Conservation (phyloP, 2,797 vertebrate species). For the Fistularia commersonii region DNA sequence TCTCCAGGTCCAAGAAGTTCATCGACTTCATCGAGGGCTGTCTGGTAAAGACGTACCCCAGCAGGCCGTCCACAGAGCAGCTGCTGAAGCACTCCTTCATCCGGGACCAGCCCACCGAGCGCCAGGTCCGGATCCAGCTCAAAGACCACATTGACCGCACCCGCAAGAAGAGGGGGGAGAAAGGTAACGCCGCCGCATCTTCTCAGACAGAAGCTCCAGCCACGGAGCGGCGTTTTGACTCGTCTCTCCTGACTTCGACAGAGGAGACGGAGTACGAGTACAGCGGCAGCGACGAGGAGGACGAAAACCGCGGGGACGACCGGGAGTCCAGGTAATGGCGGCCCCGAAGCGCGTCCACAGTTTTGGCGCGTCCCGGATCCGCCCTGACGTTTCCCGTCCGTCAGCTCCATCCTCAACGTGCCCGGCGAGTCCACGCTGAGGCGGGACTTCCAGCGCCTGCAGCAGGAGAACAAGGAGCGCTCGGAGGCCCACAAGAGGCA, state of each 20-base stretch:
- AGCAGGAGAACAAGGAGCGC: slow-evolving; percentile 91
- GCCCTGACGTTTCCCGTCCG: background rate
- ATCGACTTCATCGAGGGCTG: slow-evolving; percentile 93
- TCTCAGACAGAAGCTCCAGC: background rate
- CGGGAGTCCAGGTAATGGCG: slow-evolving; percentile 85
- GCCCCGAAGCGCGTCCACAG: background rate
- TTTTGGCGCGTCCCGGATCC: too few relatives aligned
- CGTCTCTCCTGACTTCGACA: slow-evolving; percentile 39
- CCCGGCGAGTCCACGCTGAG: slow-evolving; percentile 90
- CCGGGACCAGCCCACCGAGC: slow-evolving; percentile 90
- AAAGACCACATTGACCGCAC: slow-evolving; percentile 94
- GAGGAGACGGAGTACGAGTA: slow-evolving; percentile 95
- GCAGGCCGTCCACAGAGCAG: slow-evolving; percentile 88
- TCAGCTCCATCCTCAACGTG: slow-evolving; percentile 90
- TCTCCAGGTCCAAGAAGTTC: slow-evolving; percentile 90
- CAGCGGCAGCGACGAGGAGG: slow-evolving; percentile 92
- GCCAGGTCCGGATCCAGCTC: slow-evolving; percentile 92
- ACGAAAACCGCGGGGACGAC: slow-evolving; percentile 88
- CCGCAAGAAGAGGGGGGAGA: slow-evolving; percentile 89
- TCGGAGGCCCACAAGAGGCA: slow-evolving; percentile 86
- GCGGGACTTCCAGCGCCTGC: slow-evolving; percentile 88
- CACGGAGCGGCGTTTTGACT: slow-evolving; percentile 1
- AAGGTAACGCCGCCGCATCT: slow-evolving; percentile 67
- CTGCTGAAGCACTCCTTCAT: slow-evolving; percentile 92
- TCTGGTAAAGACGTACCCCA: slow-evolving; percentile 90